Conservation (phyloP, 1,140 invertebrate species). For the Platorchestia sp. region DNA sequence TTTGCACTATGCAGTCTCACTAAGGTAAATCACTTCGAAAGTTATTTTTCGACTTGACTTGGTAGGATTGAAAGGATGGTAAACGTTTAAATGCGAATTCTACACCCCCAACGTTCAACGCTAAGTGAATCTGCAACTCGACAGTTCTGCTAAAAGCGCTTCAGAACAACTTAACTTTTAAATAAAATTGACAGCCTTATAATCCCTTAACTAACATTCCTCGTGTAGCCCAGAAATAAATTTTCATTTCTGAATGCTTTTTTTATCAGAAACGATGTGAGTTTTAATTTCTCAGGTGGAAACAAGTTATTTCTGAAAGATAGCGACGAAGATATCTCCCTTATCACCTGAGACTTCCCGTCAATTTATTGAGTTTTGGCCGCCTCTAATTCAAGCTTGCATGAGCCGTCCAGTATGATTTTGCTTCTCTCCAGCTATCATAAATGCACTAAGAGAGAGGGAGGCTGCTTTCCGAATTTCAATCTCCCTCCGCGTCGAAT, state of each 20-base stretch:
- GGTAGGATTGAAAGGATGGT: too few relatives aligned
- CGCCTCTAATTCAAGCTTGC: neutral
- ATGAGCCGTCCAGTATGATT: neutral
- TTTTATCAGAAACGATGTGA: too few relatives aligned
- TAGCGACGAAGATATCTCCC: neutral
- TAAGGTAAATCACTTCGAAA: too few relatives aligned
- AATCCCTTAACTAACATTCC: neutral
- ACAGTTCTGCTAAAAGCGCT: too few relatives aligned
- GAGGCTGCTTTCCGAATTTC: neutral
- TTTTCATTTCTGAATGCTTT: neutral
- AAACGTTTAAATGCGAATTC: too few relatives aligned
- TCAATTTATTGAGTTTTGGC: neutral
- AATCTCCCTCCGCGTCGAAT: conserved; percentile 8
- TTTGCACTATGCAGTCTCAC: too few relatives aligned
- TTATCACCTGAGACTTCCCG: neutral
- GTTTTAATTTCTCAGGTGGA: too few relatives aligned
- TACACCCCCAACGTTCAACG: too few relatives aligned
- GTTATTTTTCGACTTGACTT: too few relatives aligned
- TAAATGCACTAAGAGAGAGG: neutral
- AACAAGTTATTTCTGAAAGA: neutral
- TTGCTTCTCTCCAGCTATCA: neutral
- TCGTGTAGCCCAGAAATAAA: neutral
- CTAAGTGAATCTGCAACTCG: too few relatives aligned
- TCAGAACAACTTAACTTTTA: too few relatives aligned
- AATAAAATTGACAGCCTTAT: neutral